Base-by-base conservation (phyloP, 2,797 vertebrate genomes). In the Neosalanx taihuensis region DNA sequence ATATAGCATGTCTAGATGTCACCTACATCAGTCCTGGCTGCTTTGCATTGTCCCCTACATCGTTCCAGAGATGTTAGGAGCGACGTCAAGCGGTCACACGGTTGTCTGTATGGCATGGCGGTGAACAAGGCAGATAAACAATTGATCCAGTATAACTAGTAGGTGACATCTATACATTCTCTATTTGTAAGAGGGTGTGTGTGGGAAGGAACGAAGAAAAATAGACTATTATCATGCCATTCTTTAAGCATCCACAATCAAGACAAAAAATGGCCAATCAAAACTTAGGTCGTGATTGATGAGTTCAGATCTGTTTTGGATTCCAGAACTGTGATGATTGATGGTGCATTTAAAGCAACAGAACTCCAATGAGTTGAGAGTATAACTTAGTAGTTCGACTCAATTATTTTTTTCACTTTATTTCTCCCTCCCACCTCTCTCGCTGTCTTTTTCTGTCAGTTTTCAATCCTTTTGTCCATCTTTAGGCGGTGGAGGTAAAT, bases 331-430 rank as follows among this genome's bases (percentile, higher is more conserved):
- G 76, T 72, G 71, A 69, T 91, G 90, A 92, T 91, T 87, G 89
- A 92, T 91, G 87, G 80, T 79, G 72, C 81, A 75, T 86, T 87
- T 75, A 81, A 81, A 87, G 37, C n/a, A 67, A 76, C 74, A 79
- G 76, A 83, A 82, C 68, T 17, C 69, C 69, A 76, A 85, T 79
- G 76, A 84, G 78, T 78, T 71, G 51, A 56, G 17, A n/a, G 15
- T 56, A 13, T 46, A 46, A 56, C 4, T n/a, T 56, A n/a, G 51
- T n/a, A n/a, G 15, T 56, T 56, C n/a, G 18, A n/a, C 20, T 73
- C 68, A 13, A 46, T 46, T 83, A 73, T 72, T 68, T 70, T 77
- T 85, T 0, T 64, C 76, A 72, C 82, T 83, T 41, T 73, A 72
- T 66, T 72, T 61, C 37, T 9, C 23, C 5, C n/a, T n/a, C 41